Conservation (phyloP, 2,113 vertebrate genomes). For the Melanerpes aurifrons region DNA sequence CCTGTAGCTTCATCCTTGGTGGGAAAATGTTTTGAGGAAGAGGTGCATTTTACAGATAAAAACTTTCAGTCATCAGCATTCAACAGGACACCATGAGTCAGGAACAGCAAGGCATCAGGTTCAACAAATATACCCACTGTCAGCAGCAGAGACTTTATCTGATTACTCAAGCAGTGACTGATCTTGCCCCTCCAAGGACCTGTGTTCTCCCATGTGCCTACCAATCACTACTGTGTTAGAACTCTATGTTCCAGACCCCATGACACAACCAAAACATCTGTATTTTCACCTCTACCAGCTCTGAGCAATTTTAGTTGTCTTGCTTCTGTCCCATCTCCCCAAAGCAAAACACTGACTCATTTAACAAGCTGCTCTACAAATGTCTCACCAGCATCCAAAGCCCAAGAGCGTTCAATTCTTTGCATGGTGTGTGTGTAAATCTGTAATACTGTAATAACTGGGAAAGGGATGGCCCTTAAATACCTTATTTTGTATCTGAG, state of each 20-base stretch:
- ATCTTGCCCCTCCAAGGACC: background rate
- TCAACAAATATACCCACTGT: background rate
- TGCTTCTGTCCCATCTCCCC: background rate
- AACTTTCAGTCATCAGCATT: background rate
- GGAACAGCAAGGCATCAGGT: background rate
- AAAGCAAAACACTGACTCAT: background rate
- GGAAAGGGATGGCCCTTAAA: background rate
- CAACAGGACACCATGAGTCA: background rate
- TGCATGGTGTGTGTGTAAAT: background rate
- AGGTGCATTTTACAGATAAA: background rate
- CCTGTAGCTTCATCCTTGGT: conserved; percentile 31
- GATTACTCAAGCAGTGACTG: background rate
- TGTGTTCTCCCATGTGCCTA: background rate
- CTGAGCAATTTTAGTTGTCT: background rate
- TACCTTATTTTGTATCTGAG: background rate
- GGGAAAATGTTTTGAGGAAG: background rate
- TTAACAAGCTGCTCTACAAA: background rate
- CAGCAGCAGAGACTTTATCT: background rate
- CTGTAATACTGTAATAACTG: background rate
- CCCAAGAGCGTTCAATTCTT: accelerated
- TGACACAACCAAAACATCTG: background rate
- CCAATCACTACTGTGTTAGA: background rate
- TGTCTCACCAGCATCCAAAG: background rate
- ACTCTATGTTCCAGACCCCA: background rate
- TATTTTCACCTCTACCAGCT: background rate